Percentiles rank a stretch among this genome's conserved stretches.
phyloP scores from a whole-genome alignment of 64 coral and sea anemone genomes.

The Pocillopora damicornis region DNA sequence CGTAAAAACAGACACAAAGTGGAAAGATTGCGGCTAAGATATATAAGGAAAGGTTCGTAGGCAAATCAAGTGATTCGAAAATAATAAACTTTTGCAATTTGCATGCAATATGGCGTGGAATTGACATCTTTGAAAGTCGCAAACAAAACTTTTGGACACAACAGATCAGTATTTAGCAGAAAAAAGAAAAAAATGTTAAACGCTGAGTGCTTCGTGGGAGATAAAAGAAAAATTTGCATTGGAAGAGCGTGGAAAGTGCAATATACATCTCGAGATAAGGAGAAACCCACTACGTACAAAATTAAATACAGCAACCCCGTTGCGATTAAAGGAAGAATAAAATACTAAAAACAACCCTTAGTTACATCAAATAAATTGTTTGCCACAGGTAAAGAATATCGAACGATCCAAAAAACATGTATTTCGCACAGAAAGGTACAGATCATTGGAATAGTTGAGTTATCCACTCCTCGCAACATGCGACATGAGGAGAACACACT shows the following conservation, averaged over 20 bases:
- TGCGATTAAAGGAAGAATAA: conserved; percentile 1
- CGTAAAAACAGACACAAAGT: background rate
- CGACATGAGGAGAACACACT: background rate
- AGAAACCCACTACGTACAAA: background rate
- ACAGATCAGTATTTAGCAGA: background rate
- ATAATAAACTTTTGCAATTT: conserved; percentile 14
- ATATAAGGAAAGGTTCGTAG: background rate
- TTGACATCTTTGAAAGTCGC: conserved; percentile 27
- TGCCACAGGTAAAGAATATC: background rate
- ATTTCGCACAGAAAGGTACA: background rate
- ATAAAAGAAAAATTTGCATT: background rate
- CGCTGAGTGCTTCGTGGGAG: background rate
- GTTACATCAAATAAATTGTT: background rate
- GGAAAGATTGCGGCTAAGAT: background rate
- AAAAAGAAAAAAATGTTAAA: background rate
- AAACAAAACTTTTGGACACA: background rate
- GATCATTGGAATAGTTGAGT: background rate
- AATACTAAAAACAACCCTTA: background rate
- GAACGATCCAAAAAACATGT: background rate
- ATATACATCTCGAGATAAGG: background rate
- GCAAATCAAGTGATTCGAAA: background rate
- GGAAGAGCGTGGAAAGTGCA: background rate
- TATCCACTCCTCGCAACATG: background rate
- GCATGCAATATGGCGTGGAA: conserved; percentile 1
- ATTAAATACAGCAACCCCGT: background rate